Percentiles rank a stretch among this genome's conserved stretches.
Evolutionary conservation across 2,888 invertebrate genomes (phyloP).

Genomic region (Thecocarcelia acutangulata): DNA sequence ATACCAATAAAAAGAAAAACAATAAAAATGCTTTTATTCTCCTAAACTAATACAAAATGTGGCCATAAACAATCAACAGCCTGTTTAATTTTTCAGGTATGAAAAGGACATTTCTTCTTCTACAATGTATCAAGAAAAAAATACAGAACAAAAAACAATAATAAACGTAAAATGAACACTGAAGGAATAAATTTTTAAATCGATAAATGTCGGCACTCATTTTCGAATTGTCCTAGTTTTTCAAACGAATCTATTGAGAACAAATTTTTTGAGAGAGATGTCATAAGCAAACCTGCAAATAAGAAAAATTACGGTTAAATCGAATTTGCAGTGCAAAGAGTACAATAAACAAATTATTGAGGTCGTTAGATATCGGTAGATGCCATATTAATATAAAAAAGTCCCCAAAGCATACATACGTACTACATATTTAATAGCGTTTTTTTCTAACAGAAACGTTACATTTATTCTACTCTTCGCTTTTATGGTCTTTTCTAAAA

Average conservation of each 20-base stretch:
- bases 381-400: conserved; percentile 19
- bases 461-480: too few relatives aligned
- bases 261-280: not conserved
- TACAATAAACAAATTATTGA: conserved; percentile 12
- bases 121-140: conserved; percentile 39
- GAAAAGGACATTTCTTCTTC: conserved; percentile 18
- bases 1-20: conserved; percentile 51
- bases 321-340: conserved; percentile 41
- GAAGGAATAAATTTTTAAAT: conserved; percentile 43
- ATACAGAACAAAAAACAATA: not conserved
- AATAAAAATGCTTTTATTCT: conserved; percentile 34
- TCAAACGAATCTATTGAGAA: conserved; percentile 21
- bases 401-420: too few relatives aligned
- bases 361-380: conserved; percentile 3
- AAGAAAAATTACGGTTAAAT: conserved; percentile 39
- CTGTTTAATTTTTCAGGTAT: conserved; percentile 46
- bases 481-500: too few relatives aligned
- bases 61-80: conserved; percentile 60
- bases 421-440: too few relatives aligned
- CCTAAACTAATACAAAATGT: conserved; percentile 27
- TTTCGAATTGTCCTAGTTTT: conserved; percentile 66
- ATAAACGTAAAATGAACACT: conserved; percentile 15
- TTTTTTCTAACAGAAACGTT: too few relatives aligned
- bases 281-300: conserved; percentile 17
- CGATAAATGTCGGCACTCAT: conserved; percentile 60